These are phyloP conservation scores for Drosophila diplacantha DNA, from an alignment of 2,888 invertebrate species.

Conservation along the genomic window DNA sequence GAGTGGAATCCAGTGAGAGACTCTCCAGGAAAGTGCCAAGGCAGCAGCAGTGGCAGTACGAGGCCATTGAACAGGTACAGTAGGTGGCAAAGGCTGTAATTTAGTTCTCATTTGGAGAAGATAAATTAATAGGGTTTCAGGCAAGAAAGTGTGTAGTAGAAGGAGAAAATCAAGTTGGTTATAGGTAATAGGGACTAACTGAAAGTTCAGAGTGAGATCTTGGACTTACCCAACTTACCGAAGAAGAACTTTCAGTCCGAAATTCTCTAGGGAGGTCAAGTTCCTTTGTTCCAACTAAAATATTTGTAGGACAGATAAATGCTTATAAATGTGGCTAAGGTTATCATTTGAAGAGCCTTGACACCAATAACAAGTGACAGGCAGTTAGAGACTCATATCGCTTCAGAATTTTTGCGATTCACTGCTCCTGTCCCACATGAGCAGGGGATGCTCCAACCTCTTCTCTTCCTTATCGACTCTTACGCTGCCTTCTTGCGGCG, in stretches of 20 bases:
- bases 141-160: neutral
- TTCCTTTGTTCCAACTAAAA: neutral
- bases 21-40: constrained; percentile 13
- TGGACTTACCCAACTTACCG: too few relatives aligned
- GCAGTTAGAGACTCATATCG: constrained; percentile 28
- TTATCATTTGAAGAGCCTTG: neutral
- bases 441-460: neutral
- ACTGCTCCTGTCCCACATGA: constrained; percentile 25
- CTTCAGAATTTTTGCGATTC: constrained; percentile 46
- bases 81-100: constrained; percentile 11
- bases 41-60: neutral
- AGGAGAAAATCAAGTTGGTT: neutral
- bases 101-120: neutral
- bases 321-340: neutral
- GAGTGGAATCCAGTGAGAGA: constrained; percentile 14
- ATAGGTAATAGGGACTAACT: neutral
- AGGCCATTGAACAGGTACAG: constrained; percentile 9
- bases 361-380: neutral
- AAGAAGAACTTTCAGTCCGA: too few relatives aligned
- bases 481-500: constrained; percentile 47
- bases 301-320: neutral
- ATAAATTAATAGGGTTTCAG: neutral
- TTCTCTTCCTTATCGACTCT: constrained; percentile 27
- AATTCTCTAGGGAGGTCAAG: neutral
- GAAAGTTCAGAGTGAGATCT: neutral